phyloP scores from a whole-genome alignment of 2,888 invertebrate species.

The Ischnura elegans region DNA sequence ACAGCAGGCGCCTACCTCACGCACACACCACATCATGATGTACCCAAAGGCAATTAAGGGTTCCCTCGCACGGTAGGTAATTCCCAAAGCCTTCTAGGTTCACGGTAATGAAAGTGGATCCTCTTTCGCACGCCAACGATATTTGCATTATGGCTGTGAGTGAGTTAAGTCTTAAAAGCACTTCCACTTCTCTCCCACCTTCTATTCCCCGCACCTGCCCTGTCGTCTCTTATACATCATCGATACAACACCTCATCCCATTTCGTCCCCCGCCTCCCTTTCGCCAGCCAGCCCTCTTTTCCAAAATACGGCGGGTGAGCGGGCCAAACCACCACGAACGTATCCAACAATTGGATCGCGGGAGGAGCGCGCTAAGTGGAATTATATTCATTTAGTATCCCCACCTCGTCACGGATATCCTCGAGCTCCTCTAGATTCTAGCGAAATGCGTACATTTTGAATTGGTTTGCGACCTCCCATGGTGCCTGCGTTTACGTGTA shows the following conservation, averaged over 20 bases:
- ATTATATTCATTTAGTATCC: neutral
- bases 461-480: neutral
- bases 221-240: neutral
- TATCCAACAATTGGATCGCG: neutral
- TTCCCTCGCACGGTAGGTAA: constrained; percentile 16
- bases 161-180: constrained; percentile 24
- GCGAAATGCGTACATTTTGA: neutral
- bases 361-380: neutral
- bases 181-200: neutral
- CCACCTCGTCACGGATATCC: neutral
- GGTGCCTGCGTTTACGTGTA: no score
- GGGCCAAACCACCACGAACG: neutral
- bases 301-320: neutral
- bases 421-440: neutral
- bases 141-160: constrained; percentile 1
- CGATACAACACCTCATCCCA: neutral
- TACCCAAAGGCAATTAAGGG: constrained; percentile 24
- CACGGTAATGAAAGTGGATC: constrained; percentile 26
- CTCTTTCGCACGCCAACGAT: neutral
- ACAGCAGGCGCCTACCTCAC: neutral
- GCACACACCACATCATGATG: neutral
- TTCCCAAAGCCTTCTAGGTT: constrained; percentile 35
- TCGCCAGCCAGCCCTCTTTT: neutral
- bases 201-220: neutral
- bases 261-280: neutral